Evolutionary conservation across 2,797 vertebrate species (phyloP).

Genomic region (Heteromormyrus szaboi): DNA sequence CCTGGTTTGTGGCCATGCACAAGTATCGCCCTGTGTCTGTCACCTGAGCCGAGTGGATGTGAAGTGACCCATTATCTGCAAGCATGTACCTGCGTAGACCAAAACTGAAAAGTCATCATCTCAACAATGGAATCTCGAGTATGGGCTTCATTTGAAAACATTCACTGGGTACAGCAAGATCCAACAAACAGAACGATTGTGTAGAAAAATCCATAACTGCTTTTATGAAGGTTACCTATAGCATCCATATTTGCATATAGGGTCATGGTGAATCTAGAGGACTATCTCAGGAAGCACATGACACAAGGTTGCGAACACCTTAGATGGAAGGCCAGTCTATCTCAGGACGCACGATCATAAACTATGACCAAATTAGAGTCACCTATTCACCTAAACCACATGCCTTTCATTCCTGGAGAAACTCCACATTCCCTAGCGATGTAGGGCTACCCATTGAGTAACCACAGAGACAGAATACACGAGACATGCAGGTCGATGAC

Average conservation of each 20-base stretch:
- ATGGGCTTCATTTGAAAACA: neutral
- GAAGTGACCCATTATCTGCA: slow-evolving; percentile 75
- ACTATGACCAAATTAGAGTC: neutral
- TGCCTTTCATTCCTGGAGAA: neutral
- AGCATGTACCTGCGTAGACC: slow-evolving; percentile 66
- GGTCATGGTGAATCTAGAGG: neutral
- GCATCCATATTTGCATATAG: neutral
- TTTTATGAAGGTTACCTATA: neutral
- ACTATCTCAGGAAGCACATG: neutral
- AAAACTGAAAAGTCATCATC: neutral
- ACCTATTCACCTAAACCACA: neutral
- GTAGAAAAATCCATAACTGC: neutral
- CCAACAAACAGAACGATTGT: neutral
- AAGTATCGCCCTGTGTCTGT: slow-evolving; percentile 79
- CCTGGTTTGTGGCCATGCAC: slow-evolving; percentile 86
- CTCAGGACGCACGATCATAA: neutral
- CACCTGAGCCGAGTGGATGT: slow-evolving; percentile 70
- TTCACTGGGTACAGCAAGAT: neutral
- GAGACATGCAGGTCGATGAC: neutral
- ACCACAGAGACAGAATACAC: neutral
- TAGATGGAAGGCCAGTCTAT: neutral
- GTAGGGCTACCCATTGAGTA: neutral
- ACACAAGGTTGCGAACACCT: neutral
- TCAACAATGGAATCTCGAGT: neutral
- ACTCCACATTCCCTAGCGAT: neutral